phyloP scores from a whole-genome alignment of 2,888 invertebrate genomes.

The Acanthosepion pharaonis region DNA sequence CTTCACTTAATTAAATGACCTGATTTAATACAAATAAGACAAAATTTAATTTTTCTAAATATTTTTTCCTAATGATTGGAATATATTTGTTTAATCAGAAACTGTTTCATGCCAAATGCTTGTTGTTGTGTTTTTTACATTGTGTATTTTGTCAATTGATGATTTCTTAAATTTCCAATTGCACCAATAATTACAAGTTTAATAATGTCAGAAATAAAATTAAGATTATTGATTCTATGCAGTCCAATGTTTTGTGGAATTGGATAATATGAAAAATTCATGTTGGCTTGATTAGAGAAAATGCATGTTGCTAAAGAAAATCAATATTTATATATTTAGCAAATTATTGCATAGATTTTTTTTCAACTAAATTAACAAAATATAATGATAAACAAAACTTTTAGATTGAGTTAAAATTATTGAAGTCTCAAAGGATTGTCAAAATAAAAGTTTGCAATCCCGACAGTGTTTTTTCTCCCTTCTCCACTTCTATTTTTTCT shows the following conservation, averaged over 20 bases:
- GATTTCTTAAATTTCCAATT: constrained; percentile 4
- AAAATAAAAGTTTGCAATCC: background rate
- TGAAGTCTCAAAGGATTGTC: background rate
- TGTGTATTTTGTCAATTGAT: background rate
- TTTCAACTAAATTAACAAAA: background rate
- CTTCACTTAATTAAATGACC: too few relatives aligned
- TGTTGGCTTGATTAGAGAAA: background rate
- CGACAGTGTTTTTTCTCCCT: background rate
- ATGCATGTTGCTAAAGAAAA: background rate
- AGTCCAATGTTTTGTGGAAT: background rate
- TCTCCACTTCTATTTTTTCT: background rate
- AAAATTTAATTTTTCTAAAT: background rate
- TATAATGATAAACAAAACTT: background rate
- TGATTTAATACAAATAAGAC: background rate
- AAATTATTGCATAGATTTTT: background rate
- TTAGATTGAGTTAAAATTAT: background rate
- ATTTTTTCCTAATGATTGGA: background rate
- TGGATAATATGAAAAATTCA: constrained; percentile 33
- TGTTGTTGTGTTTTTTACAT: background rate
- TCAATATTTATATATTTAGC: constrained; percentile 21
- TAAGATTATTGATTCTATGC: background rate
- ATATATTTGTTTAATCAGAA: constrained; percentile 1
- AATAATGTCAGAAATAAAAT: constrained; percentile 22
- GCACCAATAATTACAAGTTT: background rate
- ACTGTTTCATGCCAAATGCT: background rate